A percentile compares a stretch with the other conserved stretches of the same genome.
Evolutionary conservation across 2,113 vertebrate species (phyloP).

Genomic region (Osmerus eperlanus): DNA sequence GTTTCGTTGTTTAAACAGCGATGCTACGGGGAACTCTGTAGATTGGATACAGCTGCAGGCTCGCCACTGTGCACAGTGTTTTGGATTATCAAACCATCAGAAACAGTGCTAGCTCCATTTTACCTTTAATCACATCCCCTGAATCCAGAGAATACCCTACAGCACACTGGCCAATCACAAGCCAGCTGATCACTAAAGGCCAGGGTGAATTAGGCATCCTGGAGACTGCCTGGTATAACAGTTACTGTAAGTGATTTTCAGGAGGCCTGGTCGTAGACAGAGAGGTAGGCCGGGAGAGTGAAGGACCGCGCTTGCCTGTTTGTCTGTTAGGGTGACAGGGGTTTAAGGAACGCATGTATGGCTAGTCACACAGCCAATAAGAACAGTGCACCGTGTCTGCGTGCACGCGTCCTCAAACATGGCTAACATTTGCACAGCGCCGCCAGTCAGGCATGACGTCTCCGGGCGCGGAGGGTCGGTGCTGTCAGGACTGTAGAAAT

Average conservation of each 20-base stretch:
- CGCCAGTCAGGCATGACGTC: conserved; percentile 66
- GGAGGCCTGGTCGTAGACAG: conserved; percentile 35
- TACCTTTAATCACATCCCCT: too few species aligned
- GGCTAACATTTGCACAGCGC: conserved; percentile 76
- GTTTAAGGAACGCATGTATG: conserved; percentile 46
- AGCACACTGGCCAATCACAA: conserved; percentile 39
- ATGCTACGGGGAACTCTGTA: too few species aligned
- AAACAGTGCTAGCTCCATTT: too few species aligned
- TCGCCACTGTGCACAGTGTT: too few species aligned
- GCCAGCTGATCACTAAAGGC: conserved; percentile 42
- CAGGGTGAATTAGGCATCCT: conserved; percentile 1
- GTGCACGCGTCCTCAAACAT: conserved; percentile 46
- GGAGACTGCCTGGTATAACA: conserved; percentile 42
- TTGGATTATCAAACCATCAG: too few species aligned
- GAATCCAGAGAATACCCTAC: too few species aligned
- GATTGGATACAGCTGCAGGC: too few species aligned
- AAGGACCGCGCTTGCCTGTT: conserved; percentile 35
- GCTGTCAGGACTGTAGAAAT: conserved; percentile 73
- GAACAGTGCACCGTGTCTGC: not conserved
- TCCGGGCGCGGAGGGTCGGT: conserved; percentile 65
- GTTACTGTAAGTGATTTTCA: conserved; percentile 36
- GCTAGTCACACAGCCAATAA: conserved; percentile 39
- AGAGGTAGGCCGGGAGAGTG: conserved; percentile 34
- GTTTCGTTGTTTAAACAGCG: not conserved
- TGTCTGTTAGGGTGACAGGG: conserved; percentile 62